Conservation (phyloP, 2,888 invertebrate species). For the Drosophila lacicola region DNA sequence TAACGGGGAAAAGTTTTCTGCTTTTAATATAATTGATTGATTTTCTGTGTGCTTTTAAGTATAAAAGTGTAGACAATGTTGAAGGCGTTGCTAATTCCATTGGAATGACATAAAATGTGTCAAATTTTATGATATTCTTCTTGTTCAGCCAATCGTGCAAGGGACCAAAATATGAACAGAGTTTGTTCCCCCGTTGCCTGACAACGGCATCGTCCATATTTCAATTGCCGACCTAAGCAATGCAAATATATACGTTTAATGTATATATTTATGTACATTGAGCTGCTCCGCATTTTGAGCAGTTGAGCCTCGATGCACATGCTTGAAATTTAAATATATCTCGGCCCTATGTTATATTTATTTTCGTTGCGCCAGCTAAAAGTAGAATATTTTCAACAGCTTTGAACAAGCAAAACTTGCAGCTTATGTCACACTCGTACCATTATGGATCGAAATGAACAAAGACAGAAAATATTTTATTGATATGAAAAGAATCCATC, state of each 20-base stretch:
- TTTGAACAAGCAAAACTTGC: not conserved
- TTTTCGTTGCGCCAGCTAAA: not conserved
- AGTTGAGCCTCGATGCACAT: slow-evolving; percentile 10
- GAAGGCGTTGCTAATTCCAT: slow-evolving; percentile 25
- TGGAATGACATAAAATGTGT: slow-evolving; percentile 27
- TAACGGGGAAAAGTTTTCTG: slow-evolving; percentile 8
- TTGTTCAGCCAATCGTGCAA: slow-evolving; percentile 29
- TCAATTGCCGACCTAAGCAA: slow-evolving; percentile 25
- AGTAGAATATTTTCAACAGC: not conserved
- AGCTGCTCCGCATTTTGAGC: not conserved
- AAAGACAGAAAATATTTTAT: slow-evolving; percentile 11
- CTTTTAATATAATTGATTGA: slow-evolving; percentile 36
- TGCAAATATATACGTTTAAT: slow-evolving; percentile 16
- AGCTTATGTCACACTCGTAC: slow-evolving; percentile 1
- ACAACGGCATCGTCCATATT: slow-evolving; percentile 13
- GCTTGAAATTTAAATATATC: slow-evolving; percentile 15
- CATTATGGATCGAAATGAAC: slow-evolving; percentile 5
- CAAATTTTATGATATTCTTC: slow-evolving; percentile 41
- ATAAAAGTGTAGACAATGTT: slow-evolving; percentile 29
- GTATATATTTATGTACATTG: slow-evolving; percentile 12
- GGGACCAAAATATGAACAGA: slow-evolving; percentile 9
- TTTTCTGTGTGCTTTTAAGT: slow-evolving; percentile 32
- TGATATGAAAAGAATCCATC: slow-evolving; percentile 13
- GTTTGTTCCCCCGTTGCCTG: slow-evolving; percentile 5
- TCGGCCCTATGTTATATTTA: not conserved